These are phyloP conservation scores for Aspidiotus rigidus DNA, from an alignment of 2,888 invertebrate genomes.

Conservation along the genomic window DNA sequence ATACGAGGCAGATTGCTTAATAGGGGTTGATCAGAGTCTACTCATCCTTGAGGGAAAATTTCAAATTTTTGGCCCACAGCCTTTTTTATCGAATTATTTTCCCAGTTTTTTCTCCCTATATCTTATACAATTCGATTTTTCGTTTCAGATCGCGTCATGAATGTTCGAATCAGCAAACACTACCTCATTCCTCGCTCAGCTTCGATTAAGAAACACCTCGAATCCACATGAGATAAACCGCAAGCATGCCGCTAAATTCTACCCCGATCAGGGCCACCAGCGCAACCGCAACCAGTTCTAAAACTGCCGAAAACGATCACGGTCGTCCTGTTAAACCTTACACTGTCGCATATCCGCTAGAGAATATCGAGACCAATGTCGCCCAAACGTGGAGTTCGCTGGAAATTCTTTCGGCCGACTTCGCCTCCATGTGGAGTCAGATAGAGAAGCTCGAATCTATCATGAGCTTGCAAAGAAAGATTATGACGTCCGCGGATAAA, in stretches of 20 bases:
- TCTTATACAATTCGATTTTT: no score
- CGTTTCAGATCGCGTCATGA: no score
- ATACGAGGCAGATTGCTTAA: no score
- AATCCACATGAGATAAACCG: background rate
- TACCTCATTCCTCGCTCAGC: no score
- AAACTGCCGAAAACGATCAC: background rate
- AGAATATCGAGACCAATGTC: conserved; percentile 68
- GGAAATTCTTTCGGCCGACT: conserved; percentile 81
- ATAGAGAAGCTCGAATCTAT: conserved; percentile 79
- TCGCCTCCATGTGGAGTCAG: conserved; percentile 88
- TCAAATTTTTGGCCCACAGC: no score
- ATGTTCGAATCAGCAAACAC: no score
- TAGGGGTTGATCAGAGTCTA: no score
- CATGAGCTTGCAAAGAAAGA: conserved; percentile 43
- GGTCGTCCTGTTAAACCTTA: background rate
- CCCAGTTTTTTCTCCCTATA: no score
- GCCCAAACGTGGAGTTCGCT: conserved; percentile 88
- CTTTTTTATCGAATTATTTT: no score
- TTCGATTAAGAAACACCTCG: no score
- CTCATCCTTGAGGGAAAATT: no score
- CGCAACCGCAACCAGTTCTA: background rate
- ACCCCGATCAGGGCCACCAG: background rate
- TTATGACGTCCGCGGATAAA: conserved; percentile 18
- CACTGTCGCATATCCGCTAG: conserved; percentile 21
- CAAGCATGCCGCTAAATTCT: background rate